These are phyloP conservation scores for Cynopterus brachyotis DNA, from an alignment of 2,113 vertebrate genomes.

Conservation along the genomic window DNA sequence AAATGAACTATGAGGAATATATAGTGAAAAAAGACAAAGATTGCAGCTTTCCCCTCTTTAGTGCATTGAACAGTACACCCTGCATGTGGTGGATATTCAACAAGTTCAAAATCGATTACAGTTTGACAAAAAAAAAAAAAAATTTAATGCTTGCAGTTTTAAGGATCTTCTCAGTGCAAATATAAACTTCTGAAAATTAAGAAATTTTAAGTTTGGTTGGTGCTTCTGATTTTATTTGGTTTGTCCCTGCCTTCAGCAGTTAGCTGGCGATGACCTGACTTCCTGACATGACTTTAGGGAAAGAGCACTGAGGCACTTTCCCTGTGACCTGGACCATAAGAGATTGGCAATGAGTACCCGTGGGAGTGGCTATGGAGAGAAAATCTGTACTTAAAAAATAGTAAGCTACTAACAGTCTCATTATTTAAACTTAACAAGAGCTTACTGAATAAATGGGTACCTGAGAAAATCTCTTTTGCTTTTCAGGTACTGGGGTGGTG, in stretches of 20 bases:
- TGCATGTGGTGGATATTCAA: not conserved
- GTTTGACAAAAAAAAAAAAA: not conserved
- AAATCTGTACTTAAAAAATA: not conserved
- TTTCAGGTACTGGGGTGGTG: not conserved
- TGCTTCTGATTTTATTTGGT: not conserved
- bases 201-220: not conserved
- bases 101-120: not conserved
- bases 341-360: not conserved
- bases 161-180: not conserved
- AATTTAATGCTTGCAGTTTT: not conserved
- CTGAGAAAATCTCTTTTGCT: not conserved
- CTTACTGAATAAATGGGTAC: not conserved
- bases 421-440: not conserved
- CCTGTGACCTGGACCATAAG: not conserved
- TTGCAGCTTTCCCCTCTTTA: accelerated
- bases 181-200: not conserved
- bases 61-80: too few species aligned
- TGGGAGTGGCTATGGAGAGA: not conserved
- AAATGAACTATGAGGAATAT: too few species aligned
- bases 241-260: not conserved
- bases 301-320: not conserved
- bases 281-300: not conserved
- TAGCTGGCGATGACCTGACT: not conserved
- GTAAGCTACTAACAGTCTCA: not conserved
- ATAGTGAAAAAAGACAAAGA: not conserved